Base-by-base conservation (phyloP, 2,113 vertebrate genomes). In the Ophiodon elongatus region DNA sequence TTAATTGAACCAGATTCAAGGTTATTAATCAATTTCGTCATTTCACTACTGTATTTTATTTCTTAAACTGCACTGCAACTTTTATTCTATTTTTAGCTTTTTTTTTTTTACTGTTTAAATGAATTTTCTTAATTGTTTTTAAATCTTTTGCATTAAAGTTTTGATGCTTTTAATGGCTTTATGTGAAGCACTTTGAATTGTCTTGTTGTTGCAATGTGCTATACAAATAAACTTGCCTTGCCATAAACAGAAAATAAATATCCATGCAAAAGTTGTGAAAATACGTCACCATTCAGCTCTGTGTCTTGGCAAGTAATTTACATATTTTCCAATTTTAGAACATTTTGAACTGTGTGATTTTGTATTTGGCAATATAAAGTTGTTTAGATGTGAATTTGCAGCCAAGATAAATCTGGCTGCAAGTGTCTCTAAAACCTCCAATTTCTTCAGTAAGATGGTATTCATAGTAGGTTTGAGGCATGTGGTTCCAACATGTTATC, bases 401-500 rank as follows among this genome's bases (percentile, higher is more conserved):
- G 60, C 64, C 41, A 65, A 47, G 73, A 75, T 75, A 75, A 77
- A 89, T 73, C 14, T 62, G 59, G 45, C 60, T 71, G 31, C 72
- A 69, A 47, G 21, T 6, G 6, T 87, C 21, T 60, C 7, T 9
- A 31, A 76, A 86, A 79, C 85, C 73, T 81, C 54, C 33, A 50
- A 57, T 81, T 89, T 72, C 56, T 69, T 9, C 50, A 66, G 72
- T 45, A 6, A 74, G 78, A 86, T 31, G 41, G 68, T 81, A 85
- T 89, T 90, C 73, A 73, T 59, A 43, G 68, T 31, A 33, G 47
- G 54, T 88, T 85, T 85, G 75, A 21, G 69, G 86, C n/a, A 29
- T 71, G 70, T 70, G 89, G 65, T 65, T 60, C 17, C 54, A 83
- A 82, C 27, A 0, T 35, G 65, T 77, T 41, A 67, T 86, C 70